phyloP scores from a whole-genome alignment of 2,888 invertebrate species.

The Dendrolimus houi region DNA sequence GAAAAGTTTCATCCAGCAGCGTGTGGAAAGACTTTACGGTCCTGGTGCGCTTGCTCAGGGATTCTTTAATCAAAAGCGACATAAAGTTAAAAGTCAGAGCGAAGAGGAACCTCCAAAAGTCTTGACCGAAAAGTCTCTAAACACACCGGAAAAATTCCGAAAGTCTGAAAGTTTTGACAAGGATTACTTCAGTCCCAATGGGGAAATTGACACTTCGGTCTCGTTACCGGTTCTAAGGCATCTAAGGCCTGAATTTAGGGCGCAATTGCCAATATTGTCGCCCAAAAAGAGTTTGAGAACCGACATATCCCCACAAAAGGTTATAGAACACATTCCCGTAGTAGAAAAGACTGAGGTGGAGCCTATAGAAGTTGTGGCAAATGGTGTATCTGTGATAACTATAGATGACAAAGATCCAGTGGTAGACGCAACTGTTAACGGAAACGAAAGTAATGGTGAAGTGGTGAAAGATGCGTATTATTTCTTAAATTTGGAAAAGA shows the following conservation, averaged over 20 bases:
- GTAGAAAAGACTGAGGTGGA: constrained; percentile 36
- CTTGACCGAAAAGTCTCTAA: constrained; percentile 56
- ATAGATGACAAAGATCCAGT: constrained; percentile 30
- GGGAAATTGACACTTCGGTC: constrained; percentile 37
- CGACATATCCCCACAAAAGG: constrained; percentile 51
- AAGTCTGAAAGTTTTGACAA: constrained; percentile 31
- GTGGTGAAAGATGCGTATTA: constrained; percentile 84
- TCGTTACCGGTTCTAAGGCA: constrained; percentile 87
- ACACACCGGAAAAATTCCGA: constrained; percentile 47
- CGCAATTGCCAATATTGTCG: constrained; percentile 84
- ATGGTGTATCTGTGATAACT: constrained; percentile 60
- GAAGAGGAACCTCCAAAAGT: constrained; percentile 59
- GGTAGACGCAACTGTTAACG: constrained; percentile 28
- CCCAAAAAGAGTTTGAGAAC: constrained; percentile 69
- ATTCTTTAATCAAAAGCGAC: constrained; percentile 82
- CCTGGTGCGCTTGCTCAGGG: constrained; percentile 91
- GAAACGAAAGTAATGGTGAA: constrained; percentile 25
- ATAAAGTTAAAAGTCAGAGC: constrained; percentile 57
- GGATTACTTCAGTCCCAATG: constrained; percentile 44
- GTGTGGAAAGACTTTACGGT: constrained; percentile 92
- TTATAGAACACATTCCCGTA: constrained; percentile 39
- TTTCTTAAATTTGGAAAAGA: constrained; percentile 84
- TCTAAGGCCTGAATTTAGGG: constrained; percentile 89
- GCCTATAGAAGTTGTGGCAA: constrained; percentile 32
- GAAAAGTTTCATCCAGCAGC: constrained; percentile 90